phyloP scores from a whole-genome alignment of 2,797 vertebrate species.

The Spea hammondii region DNA sequence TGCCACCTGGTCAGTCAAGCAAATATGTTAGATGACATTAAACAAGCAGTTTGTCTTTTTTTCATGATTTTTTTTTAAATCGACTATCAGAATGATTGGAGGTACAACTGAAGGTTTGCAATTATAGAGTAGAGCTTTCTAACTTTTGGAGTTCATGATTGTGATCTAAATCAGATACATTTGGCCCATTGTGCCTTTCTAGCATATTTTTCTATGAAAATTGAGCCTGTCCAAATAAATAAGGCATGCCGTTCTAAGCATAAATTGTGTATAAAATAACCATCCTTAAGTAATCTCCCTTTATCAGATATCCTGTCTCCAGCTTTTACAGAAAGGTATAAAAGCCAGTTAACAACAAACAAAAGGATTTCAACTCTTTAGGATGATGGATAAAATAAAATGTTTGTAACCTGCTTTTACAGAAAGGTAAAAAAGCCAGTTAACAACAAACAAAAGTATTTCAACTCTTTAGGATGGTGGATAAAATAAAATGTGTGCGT shows the following conservation, averaged over 20 bases:
- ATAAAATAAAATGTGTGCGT: slow-evolving; percentile 19
- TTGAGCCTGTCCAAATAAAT: background rate
- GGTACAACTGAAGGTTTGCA: background rate
- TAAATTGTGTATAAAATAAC: slow-evolving; percentile 1
- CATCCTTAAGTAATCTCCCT: background rate
- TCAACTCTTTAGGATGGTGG: background rate
- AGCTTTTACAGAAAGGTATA: background rate
- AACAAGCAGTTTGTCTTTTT: no score
- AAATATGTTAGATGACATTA: no score
- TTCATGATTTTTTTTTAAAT: no score
- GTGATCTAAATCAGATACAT: background rate
- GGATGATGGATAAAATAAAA: slow-evolving; percentile 8
- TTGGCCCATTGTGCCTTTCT: background rate
- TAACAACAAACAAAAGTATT: background rate
- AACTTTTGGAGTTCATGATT: background rate
- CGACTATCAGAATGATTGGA: background rate
- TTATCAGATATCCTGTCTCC: background rate
- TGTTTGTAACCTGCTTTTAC: background rate
- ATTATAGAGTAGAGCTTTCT: background rate
- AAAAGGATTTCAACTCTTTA: background rate
- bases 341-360: background rate
- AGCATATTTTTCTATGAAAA: background rate
- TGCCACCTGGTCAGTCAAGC: no score
- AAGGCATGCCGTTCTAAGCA: background rate
- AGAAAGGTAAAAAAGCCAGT: background rate